These are phyloP conservation scores for Aotus griseimembra DNA, from an alignment of 2,797 vertebrate species.

Conservation along the genomic window DNA sequence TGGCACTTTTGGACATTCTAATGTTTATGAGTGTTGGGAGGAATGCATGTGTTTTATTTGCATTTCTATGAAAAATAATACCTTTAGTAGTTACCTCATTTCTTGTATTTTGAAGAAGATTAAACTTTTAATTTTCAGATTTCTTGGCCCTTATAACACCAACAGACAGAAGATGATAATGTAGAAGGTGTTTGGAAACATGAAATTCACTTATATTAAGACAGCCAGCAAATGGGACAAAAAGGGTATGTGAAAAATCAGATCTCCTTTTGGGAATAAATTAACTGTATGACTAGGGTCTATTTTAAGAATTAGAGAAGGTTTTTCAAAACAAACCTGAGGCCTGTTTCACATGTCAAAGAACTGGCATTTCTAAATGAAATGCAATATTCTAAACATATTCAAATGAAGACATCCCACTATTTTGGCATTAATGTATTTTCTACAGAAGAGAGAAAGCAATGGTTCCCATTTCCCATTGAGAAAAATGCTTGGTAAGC, in stretches of 20 bases:
- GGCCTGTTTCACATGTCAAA: not conserved
- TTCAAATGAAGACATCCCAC: not conserved
- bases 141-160: not conserved
- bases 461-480: not conserved
- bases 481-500: not conserved
- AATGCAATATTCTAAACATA: not conserved
- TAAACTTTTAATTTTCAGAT: constrained; percentile 36
- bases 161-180: not conserved
- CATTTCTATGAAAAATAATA: constrained; percentile 17
- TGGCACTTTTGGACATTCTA: not conserved
- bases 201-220: constrained; percentile 31
- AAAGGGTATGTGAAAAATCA: not conserved
- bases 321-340: not conserved
- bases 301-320: constrained; percentile 18
- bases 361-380: not conserved
- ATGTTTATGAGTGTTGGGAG: not conserved
- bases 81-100: not conserved
- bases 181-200: not conserved
- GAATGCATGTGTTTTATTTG: not conserved
- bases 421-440: constrained; percentile 1
- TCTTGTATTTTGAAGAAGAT: not conserved
- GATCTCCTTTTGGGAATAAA: not conserved
- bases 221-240: not conserved
- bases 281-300: not conserved
- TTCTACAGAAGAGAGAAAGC: not conserved